Evolutionary conservation across 1,140 invertebrate genomes (phyloP).

Genomic region (Leptestheria dahalacensis): DNA sequence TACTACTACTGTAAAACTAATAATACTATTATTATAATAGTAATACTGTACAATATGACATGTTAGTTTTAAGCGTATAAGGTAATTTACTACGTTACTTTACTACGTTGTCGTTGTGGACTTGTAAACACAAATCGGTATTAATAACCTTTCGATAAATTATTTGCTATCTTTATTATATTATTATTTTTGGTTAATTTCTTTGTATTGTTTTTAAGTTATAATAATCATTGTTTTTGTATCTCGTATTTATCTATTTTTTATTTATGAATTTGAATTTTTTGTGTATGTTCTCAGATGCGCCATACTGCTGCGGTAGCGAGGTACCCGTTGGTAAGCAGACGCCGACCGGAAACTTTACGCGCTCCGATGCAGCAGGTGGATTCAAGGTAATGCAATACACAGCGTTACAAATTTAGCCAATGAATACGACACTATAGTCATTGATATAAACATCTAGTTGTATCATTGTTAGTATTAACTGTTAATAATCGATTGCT

Average conservation of each 20-base stretch:
- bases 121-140: neutral
- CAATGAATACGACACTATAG: neutral
- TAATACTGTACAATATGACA: neutral
- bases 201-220: neutral
- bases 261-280: neutral
- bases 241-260: neutral
- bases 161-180: neutral
- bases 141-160: neutral
- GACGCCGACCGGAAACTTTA: neutral
- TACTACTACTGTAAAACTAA: neutral
- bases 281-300: neutral
- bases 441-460: neutral
- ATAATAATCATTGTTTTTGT: neutral
- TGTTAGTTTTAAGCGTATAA: too few relatives aligned
- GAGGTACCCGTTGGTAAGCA: neutral
- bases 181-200: neutral
- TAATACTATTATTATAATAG: neutral
- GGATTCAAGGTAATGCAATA: neutral
- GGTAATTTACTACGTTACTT: too few relatives aligned
- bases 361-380: neutral
- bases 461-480: neutral
- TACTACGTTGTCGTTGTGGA: too few relatives aligned
- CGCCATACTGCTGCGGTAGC: neutral
- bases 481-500: too few relatives aligned
- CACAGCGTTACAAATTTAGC: neutral